Conservation (phyloP, 1,140 invertebrate genomes). For the Pogonomyrmex barbatus region DNA sequence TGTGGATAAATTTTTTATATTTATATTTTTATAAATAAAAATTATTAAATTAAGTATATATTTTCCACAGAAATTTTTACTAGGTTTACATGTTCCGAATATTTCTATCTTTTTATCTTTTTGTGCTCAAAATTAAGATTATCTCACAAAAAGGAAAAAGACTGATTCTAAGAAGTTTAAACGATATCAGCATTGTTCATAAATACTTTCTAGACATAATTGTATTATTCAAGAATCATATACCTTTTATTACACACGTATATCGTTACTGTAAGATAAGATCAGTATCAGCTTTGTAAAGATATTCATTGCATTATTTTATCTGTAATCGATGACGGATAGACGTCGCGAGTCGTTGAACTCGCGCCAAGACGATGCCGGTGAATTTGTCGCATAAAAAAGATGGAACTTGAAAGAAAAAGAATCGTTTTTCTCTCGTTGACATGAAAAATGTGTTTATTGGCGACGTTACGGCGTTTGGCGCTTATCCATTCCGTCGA, state of each 20-base stretch:
- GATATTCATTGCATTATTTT: slow-evolving; percentile 38
- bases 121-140: background rate
- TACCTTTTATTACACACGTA: slow-evolving; percentile 23
- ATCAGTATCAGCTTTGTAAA: background rate
- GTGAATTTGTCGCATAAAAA: background rate
- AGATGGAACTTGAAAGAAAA: background rate
- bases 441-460: slow-evolving; percentile 53
- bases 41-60: background rate
- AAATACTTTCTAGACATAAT: background rate
- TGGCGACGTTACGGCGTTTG: slow-evolving; percentile 39
- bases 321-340: slow-evolving; percentile 48
- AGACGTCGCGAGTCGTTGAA: slow-evolving; percentile 40
- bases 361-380: slow-evolving; percentile 20
- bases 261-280: slow-evolving; percentile 19
- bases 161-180: background rate
- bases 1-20: background rate
- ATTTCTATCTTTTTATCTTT: background rate
- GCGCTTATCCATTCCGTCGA: slow-evolving; percentile 17
- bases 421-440: background rate
- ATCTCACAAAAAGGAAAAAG: background rate
- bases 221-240: background rate
- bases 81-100: background rate
- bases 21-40: background rate
- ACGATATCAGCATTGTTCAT: background rate
- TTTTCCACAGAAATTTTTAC: background rate